phyloP scores from a whole-genome alignment of 2,888 invertebrate genomes.

The Scaptomyza caliginosa region DNA sequence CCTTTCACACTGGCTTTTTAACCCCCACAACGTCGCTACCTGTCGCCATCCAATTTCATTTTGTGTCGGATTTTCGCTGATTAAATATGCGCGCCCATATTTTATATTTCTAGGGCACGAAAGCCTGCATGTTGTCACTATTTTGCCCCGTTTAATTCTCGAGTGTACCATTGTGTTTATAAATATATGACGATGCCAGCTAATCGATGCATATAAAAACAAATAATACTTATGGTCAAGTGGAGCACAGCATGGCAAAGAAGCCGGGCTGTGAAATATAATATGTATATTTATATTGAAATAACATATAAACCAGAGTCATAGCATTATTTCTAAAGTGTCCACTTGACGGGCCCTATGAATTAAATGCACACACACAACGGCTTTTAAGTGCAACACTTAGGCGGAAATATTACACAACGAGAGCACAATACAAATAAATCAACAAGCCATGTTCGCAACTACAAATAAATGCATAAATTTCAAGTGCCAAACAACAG shows the following conservation, averaged over 20 bases:
- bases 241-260: slow-evolving; percentile 2
- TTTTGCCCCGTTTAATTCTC: slow-evolving; percentile 1
- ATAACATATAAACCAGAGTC: slow-evolving; percentile 26
- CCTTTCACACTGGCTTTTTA: slow-evolving; percentile 39
- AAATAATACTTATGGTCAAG: slow-evolving; percentile 33
- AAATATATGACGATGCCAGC: slow-evolving; percentile 7
- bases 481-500: slow-evolving; percentile 61
- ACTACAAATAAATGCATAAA: slow-evolving; percentile 73
- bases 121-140: slow-evolving; percentile 17
- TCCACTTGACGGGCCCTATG: slow-evolving; percentile 61
- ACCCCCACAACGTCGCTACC: slow-evolving; percentile 2
- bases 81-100: slow-evolving; percentile 53
- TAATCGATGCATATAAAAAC: slow-evolving; percentile 38
- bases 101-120: slow-evolving; percentile 31
- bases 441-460: slow-evolving; percentile 56
- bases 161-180: slow-evolving; percentile 15
- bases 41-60: slow-evolving; percentile 45
- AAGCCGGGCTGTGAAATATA: no score
- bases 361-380: slow-evolving; percentile 27
- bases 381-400: slow-evolving; percentile 42
- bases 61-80: slow-evolving; percentile 43
- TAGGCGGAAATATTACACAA: slow-evolving; percentile 60
- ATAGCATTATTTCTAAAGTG: slow-evolving; percentile 47
- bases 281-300: background rate
- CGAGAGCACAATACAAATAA: slow-evolving; percentile 66